Evolutionary conservation across 2,797 vertebrate genomes (phyloP).

Genomic region (Sebastes itinus): DNA sequence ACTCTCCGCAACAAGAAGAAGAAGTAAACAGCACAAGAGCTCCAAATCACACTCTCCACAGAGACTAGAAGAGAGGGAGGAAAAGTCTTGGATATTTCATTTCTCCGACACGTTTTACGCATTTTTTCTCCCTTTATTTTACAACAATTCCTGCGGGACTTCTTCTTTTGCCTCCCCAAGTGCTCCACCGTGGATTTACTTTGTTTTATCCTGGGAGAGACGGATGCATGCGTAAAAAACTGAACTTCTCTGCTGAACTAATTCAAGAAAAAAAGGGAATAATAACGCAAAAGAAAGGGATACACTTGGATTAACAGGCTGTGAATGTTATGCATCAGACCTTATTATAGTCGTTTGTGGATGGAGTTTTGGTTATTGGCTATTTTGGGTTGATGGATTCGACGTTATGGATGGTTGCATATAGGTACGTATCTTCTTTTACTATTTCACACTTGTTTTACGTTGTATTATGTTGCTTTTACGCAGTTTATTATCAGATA

Average conservation of each 20-base stretch:
- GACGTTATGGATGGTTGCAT: constrained; percentile 76
- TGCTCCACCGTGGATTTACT: constrained; percentile 75
- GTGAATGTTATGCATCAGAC: constrained; percentile 60
- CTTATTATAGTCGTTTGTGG: constrained; percentile 41
- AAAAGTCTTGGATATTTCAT: constrained; percentile 53
- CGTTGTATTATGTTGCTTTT: neutral
- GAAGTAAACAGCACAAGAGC: constrained; percentile 20
- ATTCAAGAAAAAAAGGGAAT: constrained; percentile 55
- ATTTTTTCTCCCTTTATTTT: neutral
- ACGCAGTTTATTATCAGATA: neutral
- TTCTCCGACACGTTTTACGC: neutral
- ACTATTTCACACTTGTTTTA: neutral
- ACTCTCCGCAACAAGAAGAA: constrained; percentile 36
- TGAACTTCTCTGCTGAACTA: constrained; percentile 15
- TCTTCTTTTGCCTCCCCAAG: constrained; percentile 52
- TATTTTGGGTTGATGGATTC: constrained; percentile 80
- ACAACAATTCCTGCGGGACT: constrained; percentile 45
- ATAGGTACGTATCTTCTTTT: constrained; percentile 76
- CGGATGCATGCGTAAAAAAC: constrained; percentile 53
- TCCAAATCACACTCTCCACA: neutral
- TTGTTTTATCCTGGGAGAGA: constrained; percentile 36
- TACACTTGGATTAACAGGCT: constrained; percentile 72
- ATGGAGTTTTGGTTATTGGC: constrained; percentile 66
- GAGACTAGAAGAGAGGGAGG: neutral
- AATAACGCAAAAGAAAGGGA: constrained; percentile 69